phyloP scores from a whole-genome alignment of 2,113 vertebrate genomes.

The Collichthys lucidus region DNA sequence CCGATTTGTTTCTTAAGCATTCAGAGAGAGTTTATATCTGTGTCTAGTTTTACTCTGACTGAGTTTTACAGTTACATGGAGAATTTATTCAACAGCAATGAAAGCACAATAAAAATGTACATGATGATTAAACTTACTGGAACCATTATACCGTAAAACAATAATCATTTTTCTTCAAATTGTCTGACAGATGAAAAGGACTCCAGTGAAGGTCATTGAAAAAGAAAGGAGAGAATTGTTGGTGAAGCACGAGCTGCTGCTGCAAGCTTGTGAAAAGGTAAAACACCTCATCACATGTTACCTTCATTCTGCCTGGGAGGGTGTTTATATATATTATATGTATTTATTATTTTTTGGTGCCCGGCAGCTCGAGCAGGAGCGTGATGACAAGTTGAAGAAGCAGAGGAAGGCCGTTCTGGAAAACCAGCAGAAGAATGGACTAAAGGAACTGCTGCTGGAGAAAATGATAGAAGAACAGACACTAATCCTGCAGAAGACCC shows the following conservation, averaged over 20 bases:
- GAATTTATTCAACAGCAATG: too few species aligned
- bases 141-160: background rate
- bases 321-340: background rate
- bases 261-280: conserved; percentile 90
- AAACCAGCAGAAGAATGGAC: conserved; percentile 89
- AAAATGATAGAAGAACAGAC: conserved; percentile 84
- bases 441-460: conserved; percentile 90
- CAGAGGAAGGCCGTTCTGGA: conserved; percentile 89
- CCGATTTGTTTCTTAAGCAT: too few species aligned
- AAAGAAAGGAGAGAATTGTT: conserved; percentile 87
- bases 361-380: conserved; percentile 89
- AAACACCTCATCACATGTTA: background rate
- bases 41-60: too few species aligned
- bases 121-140: background rate
- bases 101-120: too few species aligned
- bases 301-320: background rate
- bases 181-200: conserved; percentile 80
- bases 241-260: conserved; percentile 91
- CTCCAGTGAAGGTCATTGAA: conserved; percentile 84
- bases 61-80: too few species aligned
- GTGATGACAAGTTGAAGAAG: conserved; percentile 89
- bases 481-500: conserved; percentile 84
- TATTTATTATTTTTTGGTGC: background rate
- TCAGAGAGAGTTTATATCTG: too few species aligned
- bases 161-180: background rate